These are phyloP conservation scores for Drosophila quinaria DNA, from an alignment of 2,888 invertebrate genomes.

Conservation along the genomic window DNA sequence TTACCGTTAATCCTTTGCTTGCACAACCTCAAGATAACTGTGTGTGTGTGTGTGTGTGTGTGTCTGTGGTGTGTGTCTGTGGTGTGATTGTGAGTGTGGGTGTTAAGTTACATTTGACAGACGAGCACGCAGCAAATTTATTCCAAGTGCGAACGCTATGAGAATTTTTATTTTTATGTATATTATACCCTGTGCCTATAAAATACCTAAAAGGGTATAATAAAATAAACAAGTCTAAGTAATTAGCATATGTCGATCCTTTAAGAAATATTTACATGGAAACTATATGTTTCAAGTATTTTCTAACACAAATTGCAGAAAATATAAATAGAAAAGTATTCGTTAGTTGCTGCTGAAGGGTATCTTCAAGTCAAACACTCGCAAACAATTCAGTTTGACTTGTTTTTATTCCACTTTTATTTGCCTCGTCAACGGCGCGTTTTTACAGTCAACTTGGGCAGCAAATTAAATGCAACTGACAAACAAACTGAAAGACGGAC, in stretches of 20 bases:
- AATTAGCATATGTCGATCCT: not conserved
- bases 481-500: constrained; percentile 29
- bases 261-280: not conserved
- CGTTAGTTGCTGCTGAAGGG: not conserved
- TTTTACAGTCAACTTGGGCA: constrained; percentile 69
- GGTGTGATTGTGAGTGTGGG: constrained; percentile 16
- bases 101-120: constrained; percentile 53
- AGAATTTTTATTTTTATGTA: constrained; percentile 19
- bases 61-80: constrained; percentile 10
- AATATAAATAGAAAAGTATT: not conserved
- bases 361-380: constrained; percentile 8
- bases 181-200: constrained; percentile 16
- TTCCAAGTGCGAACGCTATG: constrained; percentile 38
- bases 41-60: constrained; percentile 9
- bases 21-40: constrained; percentile 26
- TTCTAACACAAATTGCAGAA: not conserved
- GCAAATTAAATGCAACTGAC: constrained; percentile 74
- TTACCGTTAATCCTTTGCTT: constrained; percentile 55
- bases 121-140: constrained; percentile 50
- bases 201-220: constrained; percentile 12
- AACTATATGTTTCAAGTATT: not conserved
- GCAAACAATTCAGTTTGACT: not conserved
- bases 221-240: not conserved
- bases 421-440: constrained; percentile 50
- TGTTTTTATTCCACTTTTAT: constrained; percentile 66